Conservation (phyloP, 1,140 invertebrate species). For the Drosophila nannoptera region DNA sequence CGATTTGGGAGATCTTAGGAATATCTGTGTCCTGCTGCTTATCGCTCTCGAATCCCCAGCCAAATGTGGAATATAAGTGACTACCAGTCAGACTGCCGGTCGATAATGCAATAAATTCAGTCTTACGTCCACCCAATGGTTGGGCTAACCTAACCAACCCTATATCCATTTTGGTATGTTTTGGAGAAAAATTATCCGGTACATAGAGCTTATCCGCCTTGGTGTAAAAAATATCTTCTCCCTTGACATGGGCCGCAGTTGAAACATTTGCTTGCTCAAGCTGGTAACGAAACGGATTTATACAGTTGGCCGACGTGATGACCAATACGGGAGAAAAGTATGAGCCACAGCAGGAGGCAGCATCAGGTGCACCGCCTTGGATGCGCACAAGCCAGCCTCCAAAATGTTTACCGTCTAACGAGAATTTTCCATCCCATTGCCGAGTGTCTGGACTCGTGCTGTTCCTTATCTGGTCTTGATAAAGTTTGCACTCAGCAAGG, state of each 20-base stretch:
- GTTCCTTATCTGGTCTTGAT: slow-evolving; percentile 9
- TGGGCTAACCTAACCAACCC: slow-evolving; percentile 16
- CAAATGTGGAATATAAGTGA: slow-evolving; percentile 1
- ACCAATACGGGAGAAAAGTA: slow-evolving; percentile 31
- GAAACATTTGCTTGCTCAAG: slow-evolving; percentile 10
- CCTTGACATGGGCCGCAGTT: slow-evolving; percentile 8
- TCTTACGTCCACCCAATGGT: slow-evolving; percentile 26
- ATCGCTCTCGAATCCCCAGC: slow-evolving; percentile 30
- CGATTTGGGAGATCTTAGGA: neutral
- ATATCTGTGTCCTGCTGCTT: neutral
- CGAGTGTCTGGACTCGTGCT: neutral
- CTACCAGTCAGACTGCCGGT: neutral
- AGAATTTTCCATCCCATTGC: slow-evolving; percentile 26
- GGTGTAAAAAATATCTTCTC: slow-evolving; percentile 6
- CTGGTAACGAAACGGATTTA: slow-evolving; percentile 19
- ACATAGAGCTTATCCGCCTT: slow-evolving; percentile 23
- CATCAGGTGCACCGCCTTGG: neutral
- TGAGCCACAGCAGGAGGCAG: slow-evolving; percentile 29
- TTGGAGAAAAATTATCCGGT: slow-evolving; percentile 1
- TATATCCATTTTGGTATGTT: slow-evolving; percentile 29
- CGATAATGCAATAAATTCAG: slow-evolving; percentile 41
- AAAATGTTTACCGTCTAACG: neutral
- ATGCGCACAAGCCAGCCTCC: slow-evolving; percentile 42
- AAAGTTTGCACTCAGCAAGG: slow-evolving; percentile 12
- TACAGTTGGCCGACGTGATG: slow-evolving; percentile 42